These are phyloP conservation scores for Chironomus tentans DNA, from an alignment of 2,888 invertebrate genomes.

Conservation along the genomic window DNA sequence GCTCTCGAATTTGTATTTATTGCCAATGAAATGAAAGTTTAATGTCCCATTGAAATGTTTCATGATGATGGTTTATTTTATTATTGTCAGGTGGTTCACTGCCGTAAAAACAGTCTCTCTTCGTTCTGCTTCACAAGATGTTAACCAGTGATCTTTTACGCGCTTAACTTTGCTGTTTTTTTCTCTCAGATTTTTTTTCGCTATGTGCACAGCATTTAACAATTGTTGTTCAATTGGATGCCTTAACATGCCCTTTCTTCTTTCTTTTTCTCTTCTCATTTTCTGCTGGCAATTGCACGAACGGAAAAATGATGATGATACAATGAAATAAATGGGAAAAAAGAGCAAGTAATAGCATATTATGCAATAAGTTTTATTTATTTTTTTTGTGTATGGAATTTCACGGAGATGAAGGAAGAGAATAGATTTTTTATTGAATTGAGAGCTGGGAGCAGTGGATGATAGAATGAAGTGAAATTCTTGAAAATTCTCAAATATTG, in stretches of 20 bases:
- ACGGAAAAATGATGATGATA: neutral
- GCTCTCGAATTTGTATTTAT: neutral
- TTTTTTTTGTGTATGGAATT: too few species aligned
- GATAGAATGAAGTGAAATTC: too few species aligned
- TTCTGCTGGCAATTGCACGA: constrained; percentile 7
- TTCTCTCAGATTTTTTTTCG: neutral
- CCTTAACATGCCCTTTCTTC: neutral
- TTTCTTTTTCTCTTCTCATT: neutral
- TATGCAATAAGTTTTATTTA: too few species aligned
- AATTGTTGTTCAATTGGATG: neutral
- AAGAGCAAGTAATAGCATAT: too few species aligned
- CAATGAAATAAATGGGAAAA: neutral
- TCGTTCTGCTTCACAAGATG: constrained; percentile 14
- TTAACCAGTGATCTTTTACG: constrained; percentile 7
- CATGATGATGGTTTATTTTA: neutral
- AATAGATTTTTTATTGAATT: too few species aligned
- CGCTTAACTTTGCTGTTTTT: neutral
- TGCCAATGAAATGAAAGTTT: constrained; percentile 16
- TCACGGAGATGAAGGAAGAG: too few species aligned
- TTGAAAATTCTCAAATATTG: too few species aligned
- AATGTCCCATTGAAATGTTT: constrained; percentile 15
- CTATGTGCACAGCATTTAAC: neutral
- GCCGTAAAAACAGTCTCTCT: neutral
- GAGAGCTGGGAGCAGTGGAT: too few species aligned
- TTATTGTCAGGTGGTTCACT: constrained; percentile 24